A percentile compares a stretch with the other conserved stretches of the same genome.
These are phyloP conservation scores for Megaptera novaeangliae DNA, from an alignment of 2,113 vertebrate species.

Conservation along the genomic window DNA sequence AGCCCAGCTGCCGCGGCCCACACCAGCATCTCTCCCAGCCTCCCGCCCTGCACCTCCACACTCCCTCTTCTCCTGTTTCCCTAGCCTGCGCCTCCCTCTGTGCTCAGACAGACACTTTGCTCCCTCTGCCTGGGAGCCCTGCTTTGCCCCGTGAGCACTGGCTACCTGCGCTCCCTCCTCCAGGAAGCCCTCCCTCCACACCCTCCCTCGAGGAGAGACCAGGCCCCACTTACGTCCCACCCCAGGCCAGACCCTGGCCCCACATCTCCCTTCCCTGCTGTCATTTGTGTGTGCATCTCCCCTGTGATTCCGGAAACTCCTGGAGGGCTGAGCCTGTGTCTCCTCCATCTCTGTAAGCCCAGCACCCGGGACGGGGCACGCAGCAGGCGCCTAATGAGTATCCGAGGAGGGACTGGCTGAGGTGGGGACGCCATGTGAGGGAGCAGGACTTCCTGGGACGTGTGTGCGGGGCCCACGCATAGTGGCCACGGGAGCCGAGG, in stretches of 20 bases:
- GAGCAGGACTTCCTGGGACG: not conserved
- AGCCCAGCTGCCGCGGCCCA: too few species aligned
- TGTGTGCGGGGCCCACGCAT: not conserved
- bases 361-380: not conserved
- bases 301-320: not conserved
- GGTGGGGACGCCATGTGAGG: not conserved
- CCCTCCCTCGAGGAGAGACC: not conserved
- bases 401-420: rapidly evolving
- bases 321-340: not conserved
- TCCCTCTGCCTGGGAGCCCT: not conserved
- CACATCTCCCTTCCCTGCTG: not conserved
- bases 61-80: rapidly evolving
- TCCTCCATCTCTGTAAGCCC: not conserved
- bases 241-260: too few species aligned
- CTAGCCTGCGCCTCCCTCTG: not conserved
- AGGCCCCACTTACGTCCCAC: not conserved
- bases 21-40: not conserved
- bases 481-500: not conserved
- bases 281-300: not conserved
- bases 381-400: rapidly evolving
- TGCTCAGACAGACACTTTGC: not conserved
- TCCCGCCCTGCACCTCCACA: not conserved
- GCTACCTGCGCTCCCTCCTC: not conserved
- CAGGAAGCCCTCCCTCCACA: not conserved
- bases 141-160: not conserved